Conservation (phyloP, 2,888 invertebrate species). For the Rutpela maculata region DNA sequence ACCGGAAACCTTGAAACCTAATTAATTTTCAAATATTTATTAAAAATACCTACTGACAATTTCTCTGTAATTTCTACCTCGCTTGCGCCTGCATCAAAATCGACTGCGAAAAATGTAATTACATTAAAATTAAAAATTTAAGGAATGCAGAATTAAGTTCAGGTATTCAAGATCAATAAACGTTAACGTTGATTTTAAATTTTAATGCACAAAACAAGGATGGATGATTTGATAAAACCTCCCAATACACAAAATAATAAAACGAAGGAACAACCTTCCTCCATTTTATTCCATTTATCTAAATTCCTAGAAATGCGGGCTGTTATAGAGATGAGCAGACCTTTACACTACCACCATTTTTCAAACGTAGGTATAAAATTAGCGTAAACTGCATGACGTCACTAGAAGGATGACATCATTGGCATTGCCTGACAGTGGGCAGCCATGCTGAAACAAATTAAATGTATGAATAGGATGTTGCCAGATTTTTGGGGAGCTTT, state of each 20-base stretch:
- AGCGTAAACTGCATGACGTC: slow-evolving; percentile 46
- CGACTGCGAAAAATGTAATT: neutral
- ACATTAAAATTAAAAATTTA: neutral
- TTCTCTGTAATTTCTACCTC: neutral
- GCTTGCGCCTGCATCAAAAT: neutral
- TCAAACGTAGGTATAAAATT: slow-evolving; percentile 45
- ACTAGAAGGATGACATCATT: slow-evolving; percentile 46
- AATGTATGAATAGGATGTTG: slow-evolving; percentile 25
- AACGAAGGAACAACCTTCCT: neutral
- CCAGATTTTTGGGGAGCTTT: slow-evolving; percentile 3
- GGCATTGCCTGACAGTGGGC: slow-evolving; percentile 42
- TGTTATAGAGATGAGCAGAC: slow-evolving; percentile 17
- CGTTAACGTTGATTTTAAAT: too few relatives aligned
- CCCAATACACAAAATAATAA: neutral
- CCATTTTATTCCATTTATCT: slow-evolving; percentile 21
- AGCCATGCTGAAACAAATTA: slow-evolving; percentile 32
- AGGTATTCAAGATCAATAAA: slow-evolving; percentile 2
- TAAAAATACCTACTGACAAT: neutral
- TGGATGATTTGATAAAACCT: too few relatives aligned
- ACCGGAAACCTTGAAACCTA: too few relatives aligned
- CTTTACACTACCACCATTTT: slow-evolving; percentile 30
- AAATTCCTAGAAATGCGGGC: slow-evolving; percentile 23
- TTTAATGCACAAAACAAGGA: neutral
- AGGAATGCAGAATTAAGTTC: neutral
- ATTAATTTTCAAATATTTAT: neutral